phyloP scores from a whole-genome alignment of 2,113 vertebrate genomes.

The Anarrhichthys ocellatus region DNA sequence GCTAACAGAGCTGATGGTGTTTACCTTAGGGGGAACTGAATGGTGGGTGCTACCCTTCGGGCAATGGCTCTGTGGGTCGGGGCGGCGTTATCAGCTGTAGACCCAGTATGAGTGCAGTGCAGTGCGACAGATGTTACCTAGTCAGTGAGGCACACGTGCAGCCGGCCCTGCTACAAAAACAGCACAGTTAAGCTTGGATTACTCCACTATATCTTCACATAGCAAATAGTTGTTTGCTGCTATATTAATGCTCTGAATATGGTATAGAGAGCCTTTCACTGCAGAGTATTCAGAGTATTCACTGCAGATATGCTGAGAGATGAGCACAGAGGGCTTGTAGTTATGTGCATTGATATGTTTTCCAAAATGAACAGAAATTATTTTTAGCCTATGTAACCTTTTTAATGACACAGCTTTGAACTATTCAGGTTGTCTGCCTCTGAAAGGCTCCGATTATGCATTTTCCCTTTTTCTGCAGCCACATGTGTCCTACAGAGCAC shows the following conservation, averaged over 20 bases:
- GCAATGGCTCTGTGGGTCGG: background rate
- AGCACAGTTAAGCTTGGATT: background rate
- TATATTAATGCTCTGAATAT: background rate
- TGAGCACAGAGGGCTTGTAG: background rate
- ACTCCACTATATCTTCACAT: background rate
- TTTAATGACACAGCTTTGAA: constrained; percentile 51
- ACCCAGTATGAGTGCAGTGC: background rate
- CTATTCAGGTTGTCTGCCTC: constrained; percentile 42
- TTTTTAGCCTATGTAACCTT: constrained; percentile 14
- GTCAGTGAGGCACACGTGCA: too few species aligned
- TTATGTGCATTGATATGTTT: constrained; percentile 3
- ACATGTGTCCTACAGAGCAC: constrained; percentile 43
- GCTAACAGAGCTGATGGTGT: too few species aligned
- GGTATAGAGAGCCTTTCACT: background rate
- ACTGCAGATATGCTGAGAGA: constrained; percentile 5
- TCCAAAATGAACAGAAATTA: constrained; percentile 1
- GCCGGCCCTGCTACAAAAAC: too few species aligned
- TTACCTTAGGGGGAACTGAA: too few species aligned
- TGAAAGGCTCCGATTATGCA: constrained; percentile 64
- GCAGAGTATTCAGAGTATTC: too few species aligned
- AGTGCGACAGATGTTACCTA: background rate
- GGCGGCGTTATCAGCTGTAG: background rate
- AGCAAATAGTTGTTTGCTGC: background rate
- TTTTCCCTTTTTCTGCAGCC: constrained; percentile 74
- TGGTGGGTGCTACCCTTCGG: too few species aligned